Evolutionary conservation across 2,888 invertebrate genomes (phyloP).

Genomic region (Acrobasis suavella): DNA sequence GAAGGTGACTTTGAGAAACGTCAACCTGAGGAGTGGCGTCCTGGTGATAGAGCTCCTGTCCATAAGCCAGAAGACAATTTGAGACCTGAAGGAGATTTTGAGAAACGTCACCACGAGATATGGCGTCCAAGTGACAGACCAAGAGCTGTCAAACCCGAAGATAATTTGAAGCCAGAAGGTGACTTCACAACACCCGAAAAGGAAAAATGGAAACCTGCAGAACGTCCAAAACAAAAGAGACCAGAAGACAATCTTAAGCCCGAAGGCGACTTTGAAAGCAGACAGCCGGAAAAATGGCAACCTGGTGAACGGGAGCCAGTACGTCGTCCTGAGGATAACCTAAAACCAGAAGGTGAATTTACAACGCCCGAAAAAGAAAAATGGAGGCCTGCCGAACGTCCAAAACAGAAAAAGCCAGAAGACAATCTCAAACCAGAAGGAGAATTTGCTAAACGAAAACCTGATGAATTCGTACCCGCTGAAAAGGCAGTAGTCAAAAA

Average conservation of each 20-base stretch:
- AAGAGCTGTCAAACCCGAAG: conserved; percentile 60
- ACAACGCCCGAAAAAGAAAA: conserved; percentile 56
- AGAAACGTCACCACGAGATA: conserved; percentile 52
- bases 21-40: conserved; percentile 62
- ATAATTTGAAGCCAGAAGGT: conserved; percentile 65
- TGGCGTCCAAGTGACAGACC: conserved; percentile 69
- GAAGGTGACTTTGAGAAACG: conserved; percentile 74
- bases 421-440: conserved; percentile 82
- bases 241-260: conserved; percentile 64
- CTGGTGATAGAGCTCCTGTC: conserved; percentile 62
- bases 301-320: conserved; percentile 75
- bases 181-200: conserved; percentile 52
- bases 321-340: conserved; percentile 78
- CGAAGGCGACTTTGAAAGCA: conserved; percentile 79
- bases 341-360: conserved; percentile 75
- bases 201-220: conserved; percentile 67
- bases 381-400: conserved; percentile 78
- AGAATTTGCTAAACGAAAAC: conserved; percentile 67
- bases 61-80: conserved; percentile 73
- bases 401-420: conserved; percentile 68
- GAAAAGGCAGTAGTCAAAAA: conserved; percentile 63
- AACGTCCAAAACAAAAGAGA: conserved; percentile 55
- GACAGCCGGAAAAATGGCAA: conserved; percentile 59
- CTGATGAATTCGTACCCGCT: conserved; percentile 61
- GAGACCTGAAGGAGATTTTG: conserved; percentile 80